A percentile compares a stretch with the other conserved stretches of the same genome.
Conservation (phyloP, 30 jellyfish, hydroid and myxozoan genomes). For the Hydractinia echinata region DNA sequence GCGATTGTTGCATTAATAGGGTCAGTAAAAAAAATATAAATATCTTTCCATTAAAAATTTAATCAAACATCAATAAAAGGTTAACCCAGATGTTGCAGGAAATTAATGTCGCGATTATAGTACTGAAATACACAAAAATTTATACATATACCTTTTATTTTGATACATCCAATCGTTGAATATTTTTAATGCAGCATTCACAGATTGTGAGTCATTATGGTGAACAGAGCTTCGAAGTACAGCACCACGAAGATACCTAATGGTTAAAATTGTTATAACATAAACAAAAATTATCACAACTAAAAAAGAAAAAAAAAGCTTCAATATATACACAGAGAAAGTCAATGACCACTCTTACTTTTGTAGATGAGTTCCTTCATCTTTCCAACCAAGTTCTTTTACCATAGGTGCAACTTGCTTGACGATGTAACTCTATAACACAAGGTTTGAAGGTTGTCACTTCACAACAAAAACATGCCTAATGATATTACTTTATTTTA, state of each 20-base stretch:
- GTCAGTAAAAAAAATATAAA: too few species aligned
- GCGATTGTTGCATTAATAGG: too few species aligned
- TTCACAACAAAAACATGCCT: neutral
- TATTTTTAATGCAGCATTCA: conserved; percentile 36
- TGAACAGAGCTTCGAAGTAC: conserved; percentile 53
- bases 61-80: too few species aligned
- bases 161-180: conserved; percentile 42
- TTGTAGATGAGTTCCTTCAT: conserved; percentile 65
- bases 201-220: conserved; percentile 54
- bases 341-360: conserved; percentile 35
- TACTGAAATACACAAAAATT: neutral
- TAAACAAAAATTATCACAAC: neutral
- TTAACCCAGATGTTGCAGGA: too few species aligned
- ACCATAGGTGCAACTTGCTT: conserved; percentile 54
- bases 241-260: conserved; percentile 66
- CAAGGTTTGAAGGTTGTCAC: neutral
- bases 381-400: conserved; percentile 52
- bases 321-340: too few species aligned
- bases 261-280: neutral
- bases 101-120: too few species aligned
- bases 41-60: too few species aligned
- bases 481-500: too few species aligned
- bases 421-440: conserved; percentile 41
- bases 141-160: conserved; percentile 13
- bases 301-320: too few species aligned